A percentile compares a stretch with the other conserved stretches of the same genome.
These are phyloP conservation scores for Triops longicaudatus DNA, from an alignment of 1,140 invertebrate genomes.

Conservation along the genomic window DNA sequence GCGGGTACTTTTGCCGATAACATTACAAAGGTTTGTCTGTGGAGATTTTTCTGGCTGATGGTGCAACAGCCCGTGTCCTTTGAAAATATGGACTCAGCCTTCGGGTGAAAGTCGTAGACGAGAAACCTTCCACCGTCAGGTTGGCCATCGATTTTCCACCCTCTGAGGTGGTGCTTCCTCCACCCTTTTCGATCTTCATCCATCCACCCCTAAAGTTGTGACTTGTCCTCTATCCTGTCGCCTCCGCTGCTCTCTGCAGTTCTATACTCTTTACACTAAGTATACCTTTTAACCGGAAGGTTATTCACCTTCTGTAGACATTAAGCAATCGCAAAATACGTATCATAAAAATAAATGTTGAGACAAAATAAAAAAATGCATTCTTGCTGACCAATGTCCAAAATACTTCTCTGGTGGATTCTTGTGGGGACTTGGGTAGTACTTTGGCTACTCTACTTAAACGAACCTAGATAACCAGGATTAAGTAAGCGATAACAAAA, in stretches of 20 bases:
- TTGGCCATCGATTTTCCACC: not conserved
- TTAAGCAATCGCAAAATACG: too few species aligned
- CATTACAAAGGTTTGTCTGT: too few species aligned
- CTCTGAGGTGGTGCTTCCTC: not conserved
- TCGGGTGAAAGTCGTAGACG: not conserved
- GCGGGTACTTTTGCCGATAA: too few species aligned
- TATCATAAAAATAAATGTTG: too few species aligned
- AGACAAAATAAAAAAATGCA: not conserved
- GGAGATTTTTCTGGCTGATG: too few species aligned
- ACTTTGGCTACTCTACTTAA: not conserved
- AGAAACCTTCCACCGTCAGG: not conserved
- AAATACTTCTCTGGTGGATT: not conserved
- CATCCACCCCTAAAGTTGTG: not conserved
- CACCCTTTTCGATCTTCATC: not conserved
- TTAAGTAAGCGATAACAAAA: not conserved
- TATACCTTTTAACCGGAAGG: too few species aligned
- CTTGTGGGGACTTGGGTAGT: too few species aligned
- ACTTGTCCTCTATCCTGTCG: not conserved
- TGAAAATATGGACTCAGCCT: not conserved
- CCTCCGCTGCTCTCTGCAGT: not conserved
- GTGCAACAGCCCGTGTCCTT: too few species aligned
- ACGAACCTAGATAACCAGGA: not conserved
- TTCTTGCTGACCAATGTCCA: not conserved
- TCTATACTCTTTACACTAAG: not conserved
- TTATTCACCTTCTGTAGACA: too few species aligned